These are phyloP conservation scores for Prionailurus bengalensis DNA, from an alignment of 2,113 vertebrate genomes.

Conservation along the genomic window DNA sequence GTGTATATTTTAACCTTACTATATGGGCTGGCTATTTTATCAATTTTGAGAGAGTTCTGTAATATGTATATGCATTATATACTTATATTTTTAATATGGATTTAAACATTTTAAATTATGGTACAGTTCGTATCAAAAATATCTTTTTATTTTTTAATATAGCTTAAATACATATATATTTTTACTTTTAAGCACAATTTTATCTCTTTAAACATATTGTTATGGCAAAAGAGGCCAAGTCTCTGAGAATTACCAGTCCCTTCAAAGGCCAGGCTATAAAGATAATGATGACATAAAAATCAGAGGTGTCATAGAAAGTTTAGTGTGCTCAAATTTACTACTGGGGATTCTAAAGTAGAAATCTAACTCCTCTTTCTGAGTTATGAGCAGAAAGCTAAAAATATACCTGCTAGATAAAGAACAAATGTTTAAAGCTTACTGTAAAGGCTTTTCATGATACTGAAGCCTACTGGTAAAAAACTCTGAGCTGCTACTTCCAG, in stretches of 20 bases:
- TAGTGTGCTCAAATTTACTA: slow-evolving; percentile 66
- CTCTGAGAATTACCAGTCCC: not conserved
- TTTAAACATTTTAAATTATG: not conserved
- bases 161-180: not conserved
- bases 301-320: slow-evolving; percentile 61
- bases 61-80: not conserved
- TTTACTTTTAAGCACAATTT: slow-evolving; percentile 19
- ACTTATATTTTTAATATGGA: not conserved
- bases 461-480: not conserved
- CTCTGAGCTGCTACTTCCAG: not conserved
- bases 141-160: not conserved
- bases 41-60: not conserved
- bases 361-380: slow-evolving; percentile 50
- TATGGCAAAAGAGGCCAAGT: not conserved
- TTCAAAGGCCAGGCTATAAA: slow-evolving; percentile 60
- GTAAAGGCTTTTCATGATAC: slow-evolving; percentile 26
- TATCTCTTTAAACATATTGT: not conserved
- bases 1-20: not conserved
- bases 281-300: slow-evolving; percentile 72
- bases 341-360: slow-evolving; percentile 31
- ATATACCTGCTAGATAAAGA: slow-evolving; percentile 65
- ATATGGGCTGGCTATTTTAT: not conserved
- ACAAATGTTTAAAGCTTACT: slow-evolving; percentile 57
- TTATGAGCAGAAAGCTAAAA: slow-evolving; percentile 58
- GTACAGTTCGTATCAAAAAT: not conserved